Base-by-base conservation (phyloP, 2,113 vertebrate genomes). In the Cettia cetti region DNA sequence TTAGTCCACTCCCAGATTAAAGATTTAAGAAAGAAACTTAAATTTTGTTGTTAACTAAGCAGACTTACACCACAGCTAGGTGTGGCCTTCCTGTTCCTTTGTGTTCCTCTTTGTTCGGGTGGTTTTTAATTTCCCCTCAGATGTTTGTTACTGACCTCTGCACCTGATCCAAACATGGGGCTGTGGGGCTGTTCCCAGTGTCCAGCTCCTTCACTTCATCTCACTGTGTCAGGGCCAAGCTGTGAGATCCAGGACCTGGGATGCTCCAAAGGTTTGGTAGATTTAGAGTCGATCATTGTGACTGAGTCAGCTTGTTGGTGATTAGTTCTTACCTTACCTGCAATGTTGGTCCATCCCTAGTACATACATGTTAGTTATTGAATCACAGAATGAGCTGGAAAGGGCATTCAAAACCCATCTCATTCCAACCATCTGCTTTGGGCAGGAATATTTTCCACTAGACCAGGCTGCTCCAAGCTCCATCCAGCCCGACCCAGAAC, bases 351-450 rank as follows among this genome's bases (percentile, higher is more conserved):
- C 35, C 33, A 0, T 31, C 42, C 28, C 15, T 26, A 10, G 5
- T 5, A 13, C 0, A 1, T 27, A 1, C 1, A 31, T 18, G 28
- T 84, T 26, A 18, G 42, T 31, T 54, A 28, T 0, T 28, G 35
- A 50, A 42, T 42, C 42, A 24, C 39, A 33, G 30, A 33, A 31
- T 3, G 40, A 49, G 35, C 21, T 90, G 35, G 31, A 31, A 63
- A 22, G 35, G 31, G 19, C 18, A 40, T 42, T 76, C 40, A 63
- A 21, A 70, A 49, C 22, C 13, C 0, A 0, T 56, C 40, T 42
- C 0, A 0, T 68, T 82, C 39, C 11, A n/a, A 13, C 4, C 24
- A 22, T 7, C 24, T 61, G 53, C 40, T 82, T 47, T 61, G 47
- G 21, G 54, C 30, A 40, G 70, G 16, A 82, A 5, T 8, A 19